Base-by-base conservation (phyloP, 1,140 invertebrate genomes). In the Zaprionus inermis region DNA sequence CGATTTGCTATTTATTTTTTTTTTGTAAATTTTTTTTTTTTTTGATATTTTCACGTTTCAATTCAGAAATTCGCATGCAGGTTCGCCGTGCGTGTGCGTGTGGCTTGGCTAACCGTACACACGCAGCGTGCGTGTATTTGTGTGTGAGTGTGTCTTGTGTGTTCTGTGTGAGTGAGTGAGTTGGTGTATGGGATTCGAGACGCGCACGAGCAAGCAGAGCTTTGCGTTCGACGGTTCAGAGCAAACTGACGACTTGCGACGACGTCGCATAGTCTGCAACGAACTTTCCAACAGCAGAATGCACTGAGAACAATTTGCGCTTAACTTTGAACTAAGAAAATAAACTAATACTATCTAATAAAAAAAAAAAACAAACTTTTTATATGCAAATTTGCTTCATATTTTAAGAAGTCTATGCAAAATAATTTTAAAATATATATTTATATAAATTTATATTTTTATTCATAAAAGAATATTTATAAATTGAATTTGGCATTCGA, bases 151-250 rank as follows among this genome's bases (percentile, higher is more conserved):
- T 34, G 67, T 64, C 41, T 68, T 70, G 67, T 76, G 61, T 66
- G 57, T 64, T 16, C 56, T 70, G 56, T 80, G 61, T 78, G 63
- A 72, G 65, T 74, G 71, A 55, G 75, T 60, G 56, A 77, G 76
- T 85, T 60, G 69, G 69, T 69, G 67, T 79, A 64, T 81, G 72
- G 46, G 76, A 69, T 51, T 76, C 59, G 68, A 67, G 66, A 76
- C 81, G 76, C 75, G 72, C 71, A 77, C 73, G 68, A 71, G 61
- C 78, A 58, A 82, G 71, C 73, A 67, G 60, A 67, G 72, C 78
- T 74, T 78, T 71, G 57, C 72, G 74, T 71, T 78, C 71, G 72
- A 86, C 78, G 81, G 67, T 72, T 81, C 44, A 86, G 69, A 72
- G 71, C 79, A 74, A 69, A 85, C 82, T 85, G 66, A 81, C 78